Base-by-base conservation (phyloP, 2,113 vertebrate genomes). In the Rhinoptilus africanus region DNA sequence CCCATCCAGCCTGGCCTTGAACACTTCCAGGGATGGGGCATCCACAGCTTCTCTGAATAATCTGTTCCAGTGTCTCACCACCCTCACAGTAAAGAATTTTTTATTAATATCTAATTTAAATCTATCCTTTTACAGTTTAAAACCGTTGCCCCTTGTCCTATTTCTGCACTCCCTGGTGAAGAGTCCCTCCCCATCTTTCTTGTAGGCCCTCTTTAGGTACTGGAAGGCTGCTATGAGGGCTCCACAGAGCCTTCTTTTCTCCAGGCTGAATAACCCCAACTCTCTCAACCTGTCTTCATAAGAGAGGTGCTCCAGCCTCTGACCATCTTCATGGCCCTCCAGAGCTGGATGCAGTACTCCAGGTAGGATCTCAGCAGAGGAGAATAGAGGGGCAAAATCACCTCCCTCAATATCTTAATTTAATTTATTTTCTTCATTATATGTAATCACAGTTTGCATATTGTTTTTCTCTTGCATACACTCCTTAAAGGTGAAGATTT, bases 401-500 rank as follows among this genome's bases (percentile, higher is more conserved):
- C 18, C 27, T 30, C 39, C 39, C 18, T 64, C 8, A 4, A 56
- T 45, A 83, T 56, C 35, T 48, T 16, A 35, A 0, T 3, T 73
- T 10, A 32, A 35, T 50, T 67, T 50, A 12, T 89, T 82, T 20
- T 15, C 26, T 80, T 86, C 30, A 14, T 32, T 80, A 18, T 28
- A 20, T 21, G 8, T 32, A 68, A 79, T 43, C 14, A 34, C 0
- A 0, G 9, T n/a, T 21, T 83, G 12, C 4, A 8, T 35, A 6
- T 26, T 32, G 14, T 50, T 81, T 43, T 3, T 60, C 5, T 67
- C 27, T 67, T 59, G 15, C 5, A 59, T 43, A 43, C 3, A n/a
- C 6, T 72, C 8, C 21, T 89, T 59, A 26, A 5, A 47, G 14
- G 22, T 59, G 7, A 79, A 79, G 10, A 50, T 82, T 47, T 68